Base-by-base conservation (phyloP, 37 sponge, comb jelly and placozoan genomes). In the Halisarca cf. caerulea region DNA sequence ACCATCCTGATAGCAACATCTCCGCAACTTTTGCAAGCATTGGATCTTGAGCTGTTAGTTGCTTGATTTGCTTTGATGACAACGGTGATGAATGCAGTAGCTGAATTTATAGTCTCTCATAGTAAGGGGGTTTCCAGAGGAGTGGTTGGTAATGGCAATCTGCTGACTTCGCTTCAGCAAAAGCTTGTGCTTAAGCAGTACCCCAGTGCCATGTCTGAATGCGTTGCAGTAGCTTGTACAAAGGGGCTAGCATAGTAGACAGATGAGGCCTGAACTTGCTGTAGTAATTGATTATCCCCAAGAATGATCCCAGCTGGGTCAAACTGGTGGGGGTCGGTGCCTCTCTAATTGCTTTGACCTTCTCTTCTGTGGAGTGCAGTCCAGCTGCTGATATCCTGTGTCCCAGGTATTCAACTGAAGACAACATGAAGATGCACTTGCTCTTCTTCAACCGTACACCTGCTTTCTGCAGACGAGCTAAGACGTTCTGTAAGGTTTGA, bases 391-490 rank as follows among this genome's bases (percentile, higher is more conserved):
- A 33, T 23, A 89, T 84, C 32, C 37, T 32, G 55, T 90, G 83
- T 21, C 90, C 90, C 73, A 90, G 86, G 58, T 90, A 90, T 28
- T 85, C 86, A 18, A 89, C 86, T 34, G 59, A 59, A 25, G 28
- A 34, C 61, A 32, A 24, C 66, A 87, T 42, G 80, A 89, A 86
- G 2, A 18, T 1, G 60, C 84, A 84, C 43, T 93, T 93, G 42
- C 30, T 57, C 37, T 34, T 34, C 58, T 93, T 93, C 30, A 83
- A 69, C 11, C 83, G 74, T 24, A 91, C 47, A 20, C 85, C 89
- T 85, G 79, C 11, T 6, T 74, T 41, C 44, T 41, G 44, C 77
- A 74, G 44, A 1, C 77, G 11, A 15, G 43, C 0, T 37, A 74
- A 74, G 2, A 74, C 77, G 2, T 74, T 44, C 1, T 37, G 25